Conservation (phyloP, 2,888 invertebrate genomes). For the Crepidodera aurea region DNA sequence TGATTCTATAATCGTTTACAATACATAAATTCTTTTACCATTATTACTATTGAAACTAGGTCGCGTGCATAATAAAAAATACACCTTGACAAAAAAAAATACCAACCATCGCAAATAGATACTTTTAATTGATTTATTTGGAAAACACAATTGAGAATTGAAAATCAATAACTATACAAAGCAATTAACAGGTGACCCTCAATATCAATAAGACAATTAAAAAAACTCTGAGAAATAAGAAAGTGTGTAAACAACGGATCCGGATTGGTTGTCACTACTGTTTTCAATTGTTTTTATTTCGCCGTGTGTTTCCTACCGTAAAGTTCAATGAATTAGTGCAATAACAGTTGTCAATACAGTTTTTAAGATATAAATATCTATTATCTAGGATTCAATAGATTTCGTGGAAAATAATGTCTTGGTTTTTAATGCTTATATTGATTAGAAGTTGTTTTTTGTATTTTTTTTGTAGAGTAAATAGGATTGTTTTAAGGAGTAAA, state of each 20-base stretch:
- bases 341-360: neutral
- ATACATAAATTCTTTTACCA: neutral
- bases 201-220: slow-evolving; percentile 21
- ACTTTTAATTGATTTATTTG: slow-evolving; percentile 10
- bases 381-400: no score
- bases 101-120: neutral
- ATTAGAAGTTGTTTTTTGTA: no score
- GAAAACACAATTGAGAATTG: slow-evolving; percentile 10
- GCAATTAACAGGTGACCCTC: slow-evolving; percentile 27
- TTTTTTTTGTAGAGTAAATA: no score
- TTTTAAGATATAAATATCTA: no score
- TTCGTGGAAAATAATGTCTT: no score
- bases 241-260: slow-evolving; percentile 30
- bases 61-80: slow-evolving; percentile 7
- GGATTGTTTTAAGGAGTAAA: no score
- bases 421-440: no score
- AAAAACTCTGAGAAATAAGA: slow-evolving; percentile 23
- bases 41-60: neutral
- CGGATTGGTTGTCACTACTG: slow-evolving; percentile 25
- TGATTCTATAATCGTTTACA: neutral
- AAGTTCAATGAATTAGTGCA: slow-evolving; percentile 19
- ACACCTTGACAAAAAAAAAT: slow-evolving; percentile 5
- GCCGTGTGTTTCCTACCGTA: slow-evolving; percentile 12
- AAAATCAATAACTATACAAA: slow-evolving; percentile 22
- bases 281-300: slow-evolving; percentile 16